Evolutionary conservation across 2,113 vertebrate species (phyloP), one percentile per base, ranked within the genome.

Genomic region (Mustela nigripes): DNA sequence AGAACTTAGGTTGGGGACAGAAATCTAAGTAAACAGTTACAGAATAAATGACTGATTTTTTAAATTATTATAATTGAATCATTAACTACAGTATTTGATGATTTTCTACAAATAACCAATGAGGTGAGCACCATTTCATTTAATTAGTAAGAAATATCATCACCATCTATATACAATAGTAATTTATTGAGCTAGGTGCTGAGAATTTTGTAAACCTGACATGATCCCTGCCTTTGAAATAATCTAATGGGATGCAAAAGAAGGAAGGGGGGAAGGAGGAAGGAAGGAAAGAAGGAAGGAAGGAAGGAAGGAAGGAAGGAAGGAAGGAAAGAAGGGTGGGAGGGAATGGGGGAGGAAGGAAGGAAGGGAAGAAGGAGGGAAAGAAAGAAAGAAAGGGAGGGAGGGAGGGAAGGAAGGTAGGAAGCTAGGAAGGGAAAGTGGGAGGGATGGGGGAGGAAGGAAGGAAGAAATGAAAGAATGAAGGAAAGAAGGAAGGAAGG

Each of bases 271-370:
- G 21, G 19, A 36, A 26, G 2, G 71, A 24, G 12, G 12, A 45
- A 26, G 24, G 2, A 3, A 26, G 1, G 69, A 21, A 3, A 0
- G 31, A n/a, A 8, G 5, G 31, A 33, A 67, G 3, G 12, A 31
- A n/a, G 19, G 4, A 16, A n/a, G 7, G 14, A 36, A 36, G 36
- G 36, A 36, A 14, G 0, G 1, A 31, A 8, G 6, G 2, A 7
- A 12, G 5, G 3, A 18, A 18, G 1, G 14, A 4, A 4, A 0
- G 65, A 33, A 33, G 0, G 28, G 6, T 36, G 11, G 4, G 5
- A 28, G 31, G 28, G 11, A 26, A 31, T 31, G 4, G 28, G 28
- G 31, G 6, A 8, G 15, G 11, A 73, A 5, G 31, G 53, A 15
- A 67, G 5, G 1, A 8, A 8, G 16, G 6, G 1, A 33, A 1